Evolutionary conservation across 2,113 vertebrate species (phyloP).

Genomic region (Malurus elegans): DNA sequence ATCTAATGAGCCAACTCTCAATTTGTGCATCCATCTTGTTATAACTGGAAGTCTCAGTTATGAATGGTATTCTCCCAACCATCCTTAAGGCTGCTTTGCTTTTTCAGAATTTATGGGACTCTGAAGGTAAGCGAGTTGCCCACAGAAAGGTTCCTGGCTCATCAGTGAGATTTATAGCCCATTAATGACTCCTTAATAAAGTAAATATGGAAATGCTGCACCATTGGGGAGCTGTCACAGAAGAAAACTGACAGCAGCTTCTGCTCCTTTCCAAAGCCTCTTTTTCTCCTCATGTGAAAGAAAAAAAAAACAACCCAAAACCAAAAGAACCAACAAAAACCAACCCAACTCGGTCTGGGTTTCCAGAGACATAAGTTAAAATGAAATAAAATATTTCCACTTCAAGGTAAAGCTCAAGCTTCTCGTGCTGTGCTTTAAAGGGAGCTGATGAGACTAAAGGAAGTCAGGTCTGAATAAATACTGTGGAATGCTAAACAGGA

Average conservation of each 20-base stretch:
- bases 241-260: neutral
- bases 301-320: neutral
- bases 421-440: rapidly evolving
- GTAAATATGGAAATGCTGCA: neutral
- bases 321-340: neutral
- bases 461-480: neutral
- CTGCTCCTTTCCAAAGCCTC: neutral
- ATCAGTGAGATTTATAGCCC: constrained; percentile 21
- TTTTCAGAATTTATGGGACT: neutral
- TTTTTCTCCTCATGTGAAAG: neutral
- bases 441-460: neutral
- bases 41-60: neutral
- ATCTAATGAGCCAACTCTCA: neutral
- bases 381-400: neutral
- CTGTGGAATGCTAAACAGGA: neutral
- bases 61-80: neutral
- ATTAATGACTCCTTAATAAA: neutral
- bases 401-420: neutral
- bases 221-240: neutral
- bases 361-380: neutral
- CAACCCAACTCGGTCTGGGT: neutral
- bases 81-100: neutral
- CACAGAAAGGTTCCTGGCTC: neutral
- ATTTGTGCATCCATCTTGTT: neutral
- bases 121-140: neutral